A percentile compares a stretch with the other conserved stretches of the same genome.
phyloP scores from a whole-genome alignment of 2,113 vertebrate species.

The Emydocephalus ijimae region DNA sequence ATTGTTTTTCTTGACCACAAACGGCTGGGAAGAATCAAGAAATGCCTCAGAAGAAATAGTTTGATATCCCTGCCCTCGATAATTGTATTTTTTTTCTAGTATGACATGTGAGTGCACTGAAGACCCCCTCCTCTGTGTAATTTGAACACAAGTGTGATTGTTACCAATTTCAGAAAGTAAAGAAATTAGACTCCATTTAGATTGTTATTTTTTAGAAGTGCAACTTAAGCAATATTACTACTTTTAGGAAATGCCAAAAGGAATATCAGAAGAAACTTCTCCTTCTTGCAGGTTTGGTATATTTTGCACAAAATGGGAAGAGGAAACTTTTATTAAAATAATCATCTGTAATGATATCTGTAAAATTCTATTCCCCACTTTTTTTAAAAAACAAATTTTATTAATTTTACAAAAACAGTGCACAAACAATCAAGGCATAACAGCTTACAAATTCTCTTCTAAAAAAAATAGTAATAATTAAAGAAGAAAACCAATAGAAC shows the following conservation, averaged over 20 bases:
- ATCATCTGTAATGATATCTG: not conserved
- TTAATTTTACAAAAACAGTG: no score
- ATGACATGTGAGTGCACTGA: not conserved
- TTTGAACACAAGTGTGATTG: conserved; percentile 1
- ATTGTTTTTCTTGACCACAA: not conserved
- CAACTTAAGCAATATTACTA: not conserved
- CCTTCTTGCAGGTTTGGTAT: not conserved
- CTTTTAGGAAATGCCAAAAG: not conserved
- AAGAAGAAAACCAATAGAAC: no score
- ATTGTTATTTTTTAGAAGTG: not conserved
- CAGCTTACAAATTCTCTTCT: no score
- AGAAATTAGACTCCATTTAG: not conserved
- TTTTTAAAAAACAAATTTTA: no score
- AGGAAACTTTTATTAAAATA: not conserved
- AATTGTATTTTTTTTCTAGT: not conserved
- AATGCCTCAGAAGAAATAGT: not conserved
- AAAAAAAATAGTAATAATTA: no score
- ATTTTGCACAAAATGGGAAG: not conserved
- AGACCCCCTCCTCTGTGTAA: not conserved
- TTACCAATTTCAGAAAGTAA: conserved; percentile 11
- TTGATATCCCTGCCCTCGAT: not conserved
- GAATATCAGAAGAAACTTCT: not conserved
- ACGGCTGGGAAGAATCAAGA: conserved; percentile 18
- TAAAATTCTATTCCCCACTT: not conserved
- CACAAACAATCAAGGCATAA: no score